These are phyloP conservation scores for Philereme transversata DNA, from an alignment of 2,888 invertebrate species.

Conservation along the genomic window DNA sequence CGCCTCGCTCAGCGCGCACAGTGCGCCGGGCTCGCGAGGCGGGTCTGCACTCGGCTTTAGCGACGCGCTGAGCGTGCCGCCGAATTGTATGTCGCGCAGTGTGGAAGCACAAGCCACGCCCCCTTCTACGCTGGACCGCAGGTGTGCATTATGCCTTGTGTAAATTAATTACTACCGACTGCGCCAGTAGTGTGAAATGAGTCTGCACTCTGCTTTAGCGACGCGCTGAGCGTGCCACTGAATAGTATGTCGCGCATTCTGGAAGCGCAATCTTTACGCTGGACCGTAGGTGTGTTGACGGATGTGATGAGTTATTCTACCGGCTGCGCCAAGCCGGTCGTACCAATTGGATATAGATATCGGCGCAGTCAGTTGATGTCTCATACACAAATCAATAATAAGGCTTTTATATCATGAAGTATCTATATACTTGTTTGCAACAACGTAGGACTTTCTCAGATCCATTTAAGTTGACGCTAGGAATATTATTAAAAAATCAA, in stretches of 20 bases:
- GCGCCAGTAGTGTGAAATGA: constrained; percentile 2
- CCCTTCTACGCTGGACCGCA: constrained; percentile 80
- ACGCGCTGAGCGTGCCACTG: constrained; percentile 57
- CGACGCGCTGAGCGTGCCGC: constrained; percentile 57
- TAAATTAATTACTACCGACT: neutral
- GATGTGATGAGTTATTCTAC: neutral
- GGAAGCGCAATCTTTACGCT: constrained; percentile 72
- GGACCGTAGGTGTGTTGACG: constrained; percentile 67
- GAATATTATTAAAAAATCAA: too few relatives aligned
- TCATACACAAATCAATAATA: too few relatives aligned
- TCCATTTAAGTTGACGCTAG: too few relatives aligned
- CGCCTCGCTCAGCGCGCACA: constrained; percentile 64
- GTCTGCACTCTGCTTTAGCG: constrained; percentile 71
- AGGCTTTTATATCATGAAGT: too few relatives aligned
- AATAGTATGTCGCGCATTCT: constrained; percentile 83
- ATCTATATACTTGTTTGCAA: too few relatives aligned
- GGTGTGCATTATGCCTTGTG: constrained; percentile 37
- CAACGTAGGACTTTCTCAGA: too few relatives aligned
- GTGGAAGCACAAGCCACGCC: constrained; percentile 72
- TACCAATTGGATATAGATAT: neutral
- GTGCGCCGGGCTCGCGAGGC: constrained; percentile 65
- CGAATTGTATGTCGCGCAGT: constrained; percentile 81
- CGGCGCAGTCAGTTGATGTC: constrained; percentile 4
- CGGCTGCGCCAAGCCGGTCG: constrained; percentile 7
- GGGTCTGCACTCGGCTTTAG: constrained; percentile 74